These are phyloP conservation scores for Cinclus cinclus DNA, from an alignment of 2,113 vertebrate species.

Conservation along the genomic window DNA sequence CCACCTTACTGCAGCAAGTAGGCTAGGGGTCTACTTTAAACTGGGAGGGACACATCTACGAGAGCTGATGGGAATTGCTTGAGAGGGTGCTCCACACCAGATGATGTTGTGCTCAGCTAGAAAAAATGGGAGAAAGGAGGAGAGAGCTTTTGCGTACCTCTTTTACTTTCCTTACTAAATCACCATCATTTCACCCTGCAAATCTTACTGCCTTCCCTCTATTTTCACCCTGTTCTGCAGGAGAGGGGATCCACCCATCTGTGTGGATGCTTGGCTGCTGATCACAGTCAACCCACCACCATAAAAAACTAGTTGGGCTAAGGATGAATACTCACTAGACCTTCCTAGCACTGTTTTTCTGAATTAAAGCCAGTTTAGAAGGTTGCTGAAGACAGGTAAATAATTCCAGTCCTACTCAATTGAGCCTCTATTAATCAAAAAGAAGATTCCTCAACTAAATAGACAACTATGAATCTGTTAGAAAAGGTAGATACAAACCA, in stretches of 20 bases:
- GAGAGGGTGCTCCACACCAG: neutral
- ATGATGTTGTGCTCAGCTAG: neutral
- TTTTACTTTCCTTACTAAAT: neutral
- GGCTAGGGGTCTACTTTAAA: neutral
- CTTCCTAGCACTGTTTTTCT: neutral
- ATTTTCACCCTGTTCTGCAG: neutral
- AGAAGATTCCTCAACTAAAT: neutral
- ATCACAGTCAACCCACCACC: neutral
- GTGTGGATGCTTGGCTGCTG: neutral
- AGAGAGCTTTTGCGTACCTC: neutral
- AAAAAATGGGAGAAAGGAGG: neutral
- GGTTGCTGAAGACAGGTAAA: neutral
- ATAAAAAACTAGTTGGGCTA: neutral
- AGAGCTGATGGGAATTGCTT: neutral
- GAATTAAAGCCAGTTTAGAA: neutral
- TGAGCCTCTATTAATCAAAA: neutral
- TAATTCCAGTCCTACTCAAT: neutral
- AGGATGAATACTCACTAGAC: neutral
- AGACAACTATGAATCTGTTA: neutral
- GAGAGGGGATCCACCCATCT: fast-evolving
- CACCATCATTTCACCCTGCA: neutral
- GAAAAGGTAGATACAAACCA: neutral
- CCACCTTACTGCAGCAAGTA: neutral
- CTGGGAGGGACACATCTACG: neutral
- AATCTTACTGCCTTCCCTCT: neutral